These are phyloP conservation scores for Amyelois transitella DNA, from an alignment of 1,140 invertebrate species.

Conservation along the genomic window DNA sequence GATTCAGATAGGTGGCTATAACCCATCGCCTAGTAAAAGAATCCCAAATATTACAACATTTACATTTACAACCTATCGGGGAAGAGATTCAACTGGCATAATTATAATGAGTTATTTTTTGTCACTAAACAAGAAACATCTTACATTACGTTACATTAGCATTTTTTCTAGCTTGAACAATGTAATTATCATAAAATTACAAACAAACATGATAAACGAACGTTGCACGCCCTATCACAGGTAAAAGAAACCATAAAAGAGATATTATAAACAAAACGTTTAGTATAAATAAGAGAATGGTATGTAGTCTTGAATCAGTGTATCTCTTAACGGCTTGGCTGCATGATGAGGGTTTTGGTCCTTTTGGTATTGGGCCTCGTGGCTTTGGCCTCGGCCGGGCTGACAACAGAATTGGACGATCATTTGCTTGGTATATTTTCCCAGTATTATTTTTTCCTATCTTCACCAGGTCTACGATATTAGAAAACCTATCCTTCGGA, in stretches of 20 bases:
- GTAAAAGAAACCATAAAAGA: constrained; percentile 9
- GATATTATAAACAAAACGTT: not conserved
- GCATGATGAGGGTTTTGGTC: constrained; percentile 43
- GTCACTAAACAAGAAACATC: too few species aligned
- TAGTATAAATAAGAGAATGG: constrained; percentile 36
- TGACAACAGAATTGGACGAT: constrained; percentile 19
- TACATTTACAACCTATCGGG: too few species aligned
- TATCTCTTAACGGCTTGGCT: constrained; percentile 23
- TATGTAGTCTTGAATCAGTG: constrained; percentile 29
- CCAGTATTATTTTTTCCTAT: not conserved
- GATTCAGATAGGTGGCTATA: too few species aligned
- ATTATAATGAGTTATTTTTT: too few species aligned
- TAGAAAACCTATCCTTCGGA: too few species aligned
- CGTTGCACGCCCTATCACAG: not conserved
- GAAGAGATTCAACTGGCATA: too few species aligned
- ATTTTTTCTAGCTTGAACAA: too few species aligned
- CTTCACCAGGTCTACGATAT: too few species aligned
- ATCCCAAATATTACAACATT: too few species aligned
- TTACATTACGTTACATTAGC: too few species aligned
- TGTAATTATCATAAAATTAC: too few species aligned
- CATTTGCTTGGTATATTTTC: constrained; percentile 18
- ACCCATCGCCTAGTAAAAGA: too few species aligned
- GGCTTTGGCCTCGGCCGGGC: constrained; percentile 36
- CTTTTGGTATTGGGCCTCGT: constrained; percentile 40
- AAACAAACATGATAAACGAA: not conserved